Base-by-base conservation (phyloP, 2,113 vertebrate species). In the Scopus umbretta region DNA sequence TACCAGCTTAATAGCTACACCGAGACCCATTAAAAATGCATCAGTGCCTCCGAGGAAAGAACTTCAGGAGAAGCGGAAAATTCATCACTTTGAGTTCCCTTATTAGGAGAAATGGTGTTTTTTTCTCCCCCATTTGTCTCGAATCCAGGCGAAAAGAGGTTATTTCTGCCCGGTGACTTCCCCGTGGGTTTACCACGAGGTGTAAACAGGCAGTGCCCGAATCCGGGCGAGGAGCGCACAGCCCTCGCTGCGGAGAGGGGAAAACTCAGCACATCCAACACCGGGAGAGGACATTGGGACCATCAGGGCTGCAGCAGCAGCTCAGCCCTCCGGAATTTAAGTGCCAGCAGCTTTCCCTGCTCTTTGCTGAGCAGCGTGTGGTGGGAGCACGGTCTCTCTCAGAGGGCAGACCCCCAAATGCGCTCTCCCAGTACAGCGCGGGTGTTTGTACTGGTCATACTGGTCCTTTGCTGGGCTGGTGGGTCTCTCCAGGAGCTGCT, bases 81-180 rank as follows among this genome's bases (percentile, higher is more conserved):
- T 95, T 80, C 93, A 95, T 94, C 93, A 73, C 90, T 88, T 58
- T 30, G 93, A 94, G 81, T 49, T 94, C 62, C 83, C 72, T 92
- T 80, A 68, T 92, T 85, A 88, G 74, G 78, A 75, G 78, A 76
- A 96, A 90, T 16, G 13, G 45, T 45, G 36, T 1, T 3, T 5
- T 36, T 3, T 5, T 32, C 29, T 3, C 14, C 27, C 27, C 10
- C 3, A 3, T 87, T 94, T 96, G 52, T 92, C 90, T 95, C 71
- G 76, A 82, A 84, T 7, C n/a, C 16, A 66, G 75, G 89, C 32
- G 47, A 88, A 89, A 87, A 53, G 43, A 80, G 67, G 42, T 61
- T 49, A n/a, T 43, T 88, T 86, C 83, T 74, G 65, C 80, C 85
- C 4, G 1, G 36, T 42, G 38, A 34, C 61, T 66, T 86, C 85